These are phyloP conservation scores for Microctenopoma stevenorrisi DNA, from an alignment of 2,797 vertebrate species.

Conservation along the genomic window DNA sequence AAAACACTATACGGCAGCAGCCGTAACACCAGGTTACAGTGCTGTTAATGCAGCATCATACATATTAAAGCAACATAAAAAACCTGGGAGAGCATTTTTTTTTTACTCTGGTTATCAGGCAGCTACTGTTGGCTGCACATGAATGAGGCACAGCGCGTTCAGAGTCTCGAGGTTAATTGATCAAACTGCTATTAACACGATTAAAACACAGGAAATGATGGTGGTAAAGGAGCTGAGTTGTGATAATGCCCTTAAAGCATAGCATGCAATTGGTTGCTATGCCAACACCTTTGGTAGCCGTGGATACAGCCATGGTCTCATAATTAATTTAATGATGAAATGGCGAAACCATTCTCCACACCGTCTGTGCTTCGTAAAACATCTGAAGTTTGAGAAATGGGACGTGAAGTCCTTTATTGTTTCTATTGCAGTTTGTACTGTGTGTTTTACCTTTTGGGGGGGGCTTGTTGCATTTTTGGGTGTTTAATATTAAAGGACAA, in stretches of 20 bases:
- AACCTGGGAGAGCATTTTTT: slow-evolving; percentile 3
- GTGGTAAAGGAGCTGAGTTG: neutral
- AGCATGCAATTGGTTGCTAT: slow-evolving; percentile 36
- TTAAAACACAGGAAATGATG: neutral
- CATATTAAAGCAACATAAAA: slow-evolving; percentile 14
- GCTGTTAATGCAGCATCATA: neutral
- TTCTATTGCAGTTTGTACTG: slow-evolving; percentile 32
- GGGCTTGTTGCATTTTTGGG: slow-evolving; percentile 47
- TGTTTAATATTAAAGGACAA: slow-evolving; percentile 67
- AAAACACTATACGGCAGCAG: too few species aligned
- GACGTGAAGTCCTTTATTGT: slow-evolving; percentile 29
- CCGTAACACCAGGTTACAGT: neutral
- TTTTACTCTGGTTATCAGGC: neutral
- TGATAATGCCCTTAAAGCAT: neutral
- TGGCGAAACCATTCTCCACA: neutral
- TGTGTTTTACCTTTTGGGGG: slow-evolving; percentile 11
- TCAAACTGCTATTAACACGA: slow-evolving; percentile 8
- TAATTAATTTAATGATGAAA: slow-evolving; percentile 27
- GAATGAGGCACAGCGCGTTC: neutral
- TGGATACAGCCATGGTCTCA: slow-evolving; percentile 8
- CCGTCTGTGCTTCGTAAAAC: slow-evolving; percentile 10
- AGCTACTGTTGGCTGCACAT: slow-evolving; percentile 12
- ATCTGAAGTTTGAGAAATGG: neutral
- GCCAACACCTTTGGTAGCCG: slow-evolving; percentile 21
- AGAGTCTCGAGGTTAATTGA: neutral